Base-by-base conservation (phyloP, 1,140 invertebrate species). In the Protaetia brevitarsis region DNA sequence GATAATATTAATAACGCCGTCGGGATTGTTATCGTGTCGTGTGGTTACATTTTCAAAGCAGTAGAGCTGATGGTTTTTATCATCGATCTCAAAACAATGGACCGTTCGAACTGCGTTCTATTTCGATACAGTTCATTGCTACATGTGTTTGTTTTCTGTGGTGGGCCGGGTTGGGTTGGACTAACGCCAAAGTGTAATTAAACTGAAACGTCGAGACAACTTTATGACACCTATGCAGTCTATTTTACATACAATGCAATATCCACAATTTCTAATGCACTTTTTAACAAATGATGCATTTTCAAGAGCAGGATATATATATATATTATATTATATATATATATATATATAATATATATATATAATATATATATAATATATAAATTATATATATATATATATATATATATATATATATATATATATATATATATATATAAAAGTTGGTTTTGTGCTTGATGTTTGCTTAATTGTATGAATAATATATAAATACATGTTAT, bases 131-230 rank as follows among this genome's bases (percentile, higher is more conserved):
- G 16, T 51, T 51, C 41, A 51, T 51, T 51, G 41, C 19, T 51
- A 51, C 41, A 51, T 51, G 3, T 51, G 41, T 51, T 51, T 51
- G 41, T 51, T 51, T 51, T 51, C 41, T 51, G 41, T 51, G 41
- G 26, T n/a, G 19, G 19, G 41, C 26, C 26, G 41, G 41, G 41
- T 51, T 51, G 41, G 41, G 41, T 51, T 51, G 21, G 21, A 51
- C 41, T 23, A 51, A 51, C 41, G 41, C 41, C 19, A 23, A 51
- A 51, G 41, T 51, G 41, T 51, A 51, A 51, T 51, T 51, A 51
- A 51, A 51, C 41, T 51, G 19, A 51, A 51, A 51, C 41, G 41
- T 51, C 41, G 41, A 51, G 41, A 51, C 41, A 51, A 19, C 41
- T 51, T 51, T 51, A 51, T 19, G 41, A 51, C 41, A 51, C 19